A percentile compares a stretch with the other conserved stretches of the same genome.
Conservation (phyloP, 1,140 invertebrate species). For the Drosophila subpulchrella region DNA sequence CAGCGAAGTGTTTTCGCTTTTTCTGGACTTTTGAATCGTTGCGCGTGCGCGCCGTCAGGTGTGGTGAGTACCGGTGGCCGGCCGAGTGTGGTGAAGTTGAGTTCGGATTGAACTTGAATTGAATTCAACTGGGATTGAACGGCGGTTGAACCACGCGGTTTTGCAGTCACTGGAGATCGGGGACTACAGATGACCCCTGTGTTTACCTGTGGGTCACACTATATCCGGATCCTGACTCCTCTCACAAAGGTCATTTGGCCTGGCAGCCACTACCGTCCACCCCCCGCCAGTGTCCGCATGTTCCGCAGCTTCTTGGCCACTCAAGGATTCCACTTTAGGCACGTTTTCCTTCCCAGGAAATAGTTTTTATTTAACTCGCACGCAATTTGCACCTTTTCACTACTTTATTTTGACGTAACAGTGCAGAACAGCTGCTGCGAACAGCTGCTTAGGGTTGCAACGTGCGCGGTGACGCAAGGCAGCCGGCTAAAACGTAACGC, state of each 20-base stretch:
- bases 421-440: constrained; percentile 57
- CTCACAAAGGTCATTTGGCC: constrained; percentile 8
- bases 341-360: constrained; percentile 1
- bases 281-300: constrained; percentile 13
- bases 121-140: constrained; percentile 8
- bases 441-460: constrained; percentile 40
- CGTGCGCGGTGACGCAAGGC: constrained; percentile 23
- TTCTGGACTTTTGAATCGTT: constrained; percentile 17
- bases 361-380: constrained; percentile 50
- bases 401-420: constrained; percentile 76
- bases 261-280: constrained; percentile 30
- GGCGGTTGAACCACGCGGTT: constrained; percentile 31
- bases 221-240: not conserved
- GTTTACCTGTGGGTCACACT: constrained; percentile 10
- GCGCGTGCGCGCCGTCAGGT: constrained; percentile 49
- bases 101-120: constrained; percentile 55
- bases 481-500: not conserved
- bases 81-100: constrained; percentile 20
- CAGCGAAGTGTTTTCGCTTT: constrained; percentile 68
- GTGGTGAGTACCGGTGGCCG: constrained; percentile 46
- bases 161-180: constrained; percentile 20
- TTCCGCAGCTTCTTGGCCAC: not conserved
- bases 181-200: constrained; percentile 15
- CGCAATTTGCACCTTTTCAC: constrained; percentile 42
- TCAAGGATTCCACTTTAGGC: not conserved